Conservation (phyloP, 1,140 invertebrate species). For the Cyrtorhinus lividipennis region DNA sequence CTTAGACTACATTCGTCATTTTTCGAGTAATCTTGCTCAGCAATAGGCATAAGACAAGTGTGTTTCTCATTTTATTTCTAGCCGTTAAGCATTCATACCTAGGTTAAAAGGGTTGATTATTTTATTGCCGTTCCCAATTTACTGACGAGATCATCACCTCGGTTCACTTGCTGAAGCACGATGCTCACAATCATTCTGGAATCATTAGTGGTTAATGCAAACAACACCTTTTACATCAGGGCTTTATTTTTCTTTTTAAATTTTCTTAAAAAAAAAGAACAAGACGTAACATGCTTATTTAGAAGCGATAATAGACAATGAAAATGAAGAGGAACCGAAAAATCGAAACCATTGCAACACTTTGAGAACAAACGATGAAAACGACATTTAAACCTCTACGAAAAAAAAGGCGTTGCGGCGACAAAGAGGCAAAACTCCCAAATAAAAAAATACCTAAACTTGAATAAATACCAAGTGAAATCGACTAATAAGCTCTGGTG, state of each 20-base stretch:
- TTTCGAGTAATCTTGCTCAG: too few species aligned
- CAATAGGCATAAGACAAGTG: too few species aligned
- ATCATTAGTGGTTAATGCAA: too few species aligned
- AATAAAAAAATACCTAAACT: not conserved
- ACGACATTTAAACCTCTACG: not conserved
- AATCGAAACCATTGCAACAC: not conserved
- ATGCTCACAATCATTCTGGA: too few species aligned
- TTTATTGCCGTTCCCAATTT: too few species aligned
- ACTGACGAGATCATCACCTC: too few species aligned
- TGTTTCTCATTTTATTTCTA: too few species aligned
- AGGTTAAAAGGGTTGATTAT: too few species aligned
- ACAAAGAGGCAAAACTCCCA: not conserved
- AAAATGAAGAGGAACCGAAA: not conserved
- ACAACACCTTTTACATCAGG: not conserved
- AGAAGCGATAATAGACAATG: slow-evolving; percentile 1
- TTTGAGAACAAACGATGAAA: slow-evolving; percentile 1
- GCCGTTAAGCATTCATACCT: too few species aligned
- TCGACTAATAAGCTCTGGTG: not conserved
- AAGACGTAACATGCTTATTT: slow-evolving; percentile 1
- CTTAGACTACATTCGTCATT: too few species aligned
- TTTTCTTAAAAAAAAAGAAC: not conserved
- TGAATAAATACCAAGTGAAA: not conserved
- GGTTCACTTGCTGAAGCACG: too few species aligned
- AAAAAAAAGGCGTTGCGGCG: not conserved
- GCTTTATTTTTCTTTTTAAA: not conserved